phyloP scores from a whole-genome alignment of 2,888 invertebrate genomes.

The Eilema depressum region DNA sequence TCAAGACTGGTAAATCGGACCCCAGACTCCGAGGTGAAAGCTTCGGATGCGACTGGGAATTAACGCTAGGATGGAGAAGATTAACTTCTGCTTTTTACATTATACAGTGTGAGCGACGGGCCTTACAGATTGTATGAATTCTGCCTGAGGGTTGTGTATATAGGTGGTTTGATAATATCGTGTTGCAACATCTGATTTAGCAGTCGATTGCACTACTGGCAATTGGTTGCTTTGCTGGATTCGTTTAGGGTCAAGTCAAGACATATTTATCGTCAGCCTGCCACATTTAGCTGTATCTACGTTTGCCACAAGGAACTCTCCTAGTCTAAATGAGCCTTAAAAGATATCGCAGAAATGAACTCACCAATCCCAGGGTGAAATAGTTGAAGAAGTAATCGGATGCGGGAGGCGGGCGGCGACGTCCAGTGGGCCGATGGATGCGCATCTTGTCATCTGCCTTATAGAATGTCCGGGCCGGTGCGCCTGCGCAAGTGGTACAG shows the following conservation, averaged over 20 bases:
- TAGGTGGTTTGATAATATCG: background rate
- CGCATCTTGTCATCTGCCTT: slow-evolving; percentile 99
- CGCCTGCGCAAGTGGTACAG: slow-evolving; percentile 75
- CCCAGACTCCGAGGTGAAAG: too few relatives aligned
- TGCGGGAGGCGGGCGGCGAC: slow-evolving; percentile 91
- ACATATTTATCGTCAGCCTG: too few relatives aligned
- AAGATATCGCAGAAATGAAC: slow-evolving; percentile 51
- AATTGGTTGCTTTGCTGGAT: background rate
- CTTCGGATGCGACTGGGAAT: too few relatives aligned
- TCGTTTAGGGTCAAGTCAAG: background rate
- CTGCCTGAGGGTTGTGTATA: background rate
- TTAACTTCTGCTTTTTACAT: background rate
- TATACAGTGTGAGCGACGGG: too few relatives aligned
- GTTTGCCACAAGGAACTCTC: too few relatives aligned
- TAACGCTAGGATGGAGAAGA: too few relatives aligned
- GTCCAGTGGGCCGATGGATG: slow-evolving; percentile 96
- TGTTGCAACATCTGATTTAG: background rate
- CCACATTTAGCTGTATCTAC: too few relatives aligned
- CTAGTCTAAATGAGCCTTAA: background rate
- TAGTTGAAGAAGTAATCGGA: slow-evolving; percentile 99
- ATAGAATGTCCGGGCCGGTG: slow-evolving; percentile 97
- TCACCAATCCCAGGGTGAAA: slow-evolving; percentile 97
- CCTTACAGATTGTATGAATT: background rate
- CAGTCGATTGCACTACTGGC: background rate
- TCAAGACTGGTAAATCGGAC: too few relatives aligned